Base-by-base conservation (phyloP, 2,797 vertebrate species). In the Gastrophryne carolinensis region DNA sequence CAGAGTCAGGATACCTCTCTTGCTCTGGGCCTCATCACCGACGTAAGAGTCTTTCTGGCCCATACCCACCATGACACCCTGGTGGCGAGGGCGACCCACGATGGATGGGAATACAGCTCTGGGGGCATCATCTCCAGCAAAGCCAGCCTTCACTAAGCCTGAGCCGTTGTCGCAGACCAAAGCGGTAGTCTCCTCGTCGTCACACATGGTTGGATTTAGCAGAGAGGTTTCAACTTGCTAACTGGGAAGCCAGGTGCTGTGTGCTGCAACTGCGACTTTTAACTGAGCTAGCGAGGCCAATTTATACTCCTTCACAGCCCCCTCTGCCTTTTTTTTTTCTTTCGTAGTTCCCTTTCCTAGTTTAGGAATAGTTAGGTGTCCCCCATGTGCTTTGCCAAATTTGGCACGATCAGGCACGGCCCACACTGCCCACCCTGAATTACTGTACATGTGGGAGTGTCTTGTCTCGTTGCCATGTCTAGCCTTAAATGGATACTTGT, bases 81-180 rank as follows among this genome's bases (percentile, higher is more conserved):
- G 85, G 75, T 91, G 89, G 52, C 87, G 84, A 75, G 87, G 87
- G 39, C 89, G 85, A 34, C 91, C 90, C 23, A 88, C 88, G 15
- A 91, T 93, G 80, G 90, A 91, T 57, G 87, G 90, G 80, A 91
- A 92, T 49, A 92, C 87, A 0, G 92, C 92, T 64, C 91, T 85
- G 19, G 92, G 91, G 77, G 91, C 89, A 10, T 90, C 89, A 11
- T 91, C 83, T 79, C 89, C 88, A 9, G 88, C 88, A 35, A 91
- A 89, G 34, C 89, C 89, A 44, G 90, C 89, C 80, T 91, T 91
- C 63, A 88, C 90, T 66, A 92, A 88, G 71, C 89, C 91, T 0
- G 91, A 92, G 53, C 91, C 89, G 0, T 90, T 94, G 69, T 93
- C 91, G 44, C 92, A 93, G 82, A 90, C 92, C 70, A 92, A 82